Evolutionary conservation across 2,888 invertebrate species (phyloP).

Genomic region (Drosophila stalkeri): DNA sequence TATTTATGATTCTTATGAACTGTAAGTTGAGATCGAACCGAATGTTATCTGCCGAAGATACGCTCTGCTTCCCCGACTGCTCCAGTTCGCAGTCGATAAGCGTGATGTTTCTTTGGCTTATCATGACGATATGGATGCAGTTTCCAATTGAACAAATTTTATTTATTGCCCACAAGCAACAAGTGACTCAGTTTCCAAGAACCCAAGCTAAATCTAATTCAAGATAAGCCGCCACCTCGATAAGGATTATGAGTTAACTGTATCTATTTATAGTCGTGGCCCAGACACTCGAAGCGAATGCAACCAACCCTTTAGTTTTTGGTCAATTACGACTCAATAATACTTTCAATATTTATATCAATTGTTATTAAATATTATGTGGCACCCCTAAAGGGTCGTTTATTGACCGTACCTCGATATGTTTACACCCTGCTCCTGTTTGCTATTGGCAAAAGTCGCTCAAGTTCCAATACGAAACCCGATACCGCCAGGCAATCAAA

Average conservation of each 20-base stretch:
- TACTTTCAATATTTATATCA: slow-evolving; percentile 78
- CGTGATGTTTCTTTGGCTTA: slow-evolving; percentile 25
- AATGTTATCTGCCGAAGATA: slow-evolving; percentile 43
- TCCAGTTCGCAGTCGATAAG: slow-evolving; percentile 36
- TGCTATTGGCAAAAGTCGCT: slow-evolving; percentile 32
- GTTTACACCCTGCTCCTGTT: slow-evolving; percentile 9
- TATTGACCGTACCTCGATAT: slow-evolving; percentile 28
- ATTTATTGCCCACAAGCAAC: slow-evolving; percentile 51
- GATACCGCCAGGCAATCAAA: slow-evolving; percentile 72
- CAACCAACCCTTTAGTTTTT: slow-evolving; percentile 40
- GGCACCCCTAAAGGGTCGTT: slow-evolving; percentile 50
- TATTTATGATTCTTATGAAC: slow-evolving; percentile 68
- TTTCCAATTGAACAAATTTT: slow-evolving; percentile 44
- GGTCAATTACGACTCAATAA: slow-evolving; percentile 71
- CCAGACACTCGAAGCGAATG: slow-evolving; percentile 1
- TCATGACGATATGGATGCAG: slow-evolving; percentile 17
- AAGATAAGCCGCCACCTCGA: slow-evolving; percentile 36
- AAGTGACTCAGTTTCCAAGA: slow-evolving; percentile 46
- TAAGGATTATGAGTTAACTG: not conserved
- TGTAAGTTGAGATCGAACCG: slow-evolving; percentile 53
- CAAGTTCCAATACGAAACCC: slow-evolving; percentile 48
- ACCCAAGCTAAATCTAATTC: slow-evolving; percentile 5
- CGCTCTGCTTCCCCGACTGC: slow-evolving; percentile 29
- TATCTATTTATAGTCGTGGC: slow-evolving; percentile 1
- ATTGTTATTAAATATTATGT: slow-evolving; percentile 80